Conservation (phyloP, 2,888 invertebrate species). For the Antheraea yamamai region DNA sequence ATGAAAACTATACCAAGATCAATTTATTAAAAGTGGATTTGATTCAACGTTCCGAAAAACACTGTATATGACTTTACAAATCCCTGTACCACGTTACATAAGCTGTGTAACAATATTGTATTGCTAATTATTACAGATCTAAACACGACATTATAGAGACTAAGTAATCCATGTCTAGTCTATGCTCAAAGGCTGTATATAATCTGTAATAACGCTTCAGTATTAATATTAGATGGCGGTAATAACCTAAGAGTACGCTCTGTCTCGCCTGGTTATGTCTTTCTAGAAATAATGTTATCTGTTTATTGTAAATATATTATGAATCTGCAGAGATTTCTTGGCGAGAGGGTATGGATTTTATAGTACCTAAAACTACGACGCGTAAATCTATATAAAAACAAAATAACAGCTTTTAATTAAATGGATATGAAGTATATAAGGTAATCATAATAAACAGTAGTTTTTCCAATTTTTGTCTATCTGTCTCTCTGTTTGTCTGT, state of each 20-base stretch:
- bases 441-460: no score
- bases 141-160: neutral
- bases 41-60: neutral
- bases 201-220: slow-evolving; percentile 20
- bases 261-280: neutral
- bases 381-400: neutral
- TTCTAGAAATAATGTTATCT: neutral
- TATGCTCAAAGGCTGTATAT: slow-evolving; percentile 21
- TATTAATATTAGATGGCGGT: slow-evolving; percentile 15
- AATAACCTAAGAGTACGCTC: slow-evolving; percentile 2
- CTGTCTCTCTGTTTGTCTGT: no score
- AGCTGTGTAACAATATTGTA: no score
- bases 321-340: neutral
- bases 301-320: neutral
- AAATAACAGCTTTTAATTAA: no score
- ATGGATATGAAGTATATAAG: no score
- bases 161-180: slow-evolving; percentile 28
- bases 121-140: neutral
- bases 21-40: neutral
- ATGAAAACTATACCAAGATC: neutral
- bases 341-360: neutral
- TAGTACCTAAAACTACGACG: neutral
- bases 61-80: neutral
- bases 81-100: neutral
- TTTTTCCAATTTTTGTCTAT: no score